Evolutionary conservation across 2,797 vertebrate genomes (phyloP).

Genomic region (Onychomys leucogaster): DNA sequence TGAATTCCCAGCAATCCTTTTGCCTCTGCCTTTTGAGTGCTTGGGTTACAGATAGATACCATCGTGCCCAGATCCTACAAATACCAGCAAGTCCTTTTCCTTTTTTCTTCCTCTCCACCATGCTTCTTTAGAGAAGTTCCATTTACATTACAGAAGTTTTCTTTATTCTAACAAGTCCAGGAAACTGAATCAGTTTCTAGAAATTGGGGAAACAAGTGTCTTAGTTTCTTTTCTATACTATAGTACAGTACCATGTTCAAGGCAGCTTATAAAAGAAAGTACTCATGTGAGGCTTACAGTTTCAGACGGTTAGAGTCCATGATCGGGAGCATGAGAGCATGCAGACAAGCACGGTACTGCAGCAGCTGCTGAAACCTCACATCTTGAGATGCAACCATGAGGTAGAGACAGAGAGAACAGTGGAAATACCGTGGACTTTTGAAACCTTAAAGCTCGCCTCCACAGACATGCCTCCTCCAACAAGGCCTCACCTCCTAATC

Average conservation of each 20-base stretch:
- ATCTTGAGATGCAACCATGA: neutral
- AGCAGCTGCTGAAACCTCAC: neutral
- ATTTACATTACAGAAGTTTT: conserved; percentile 31
- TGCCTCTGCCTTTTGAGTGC: neutral
- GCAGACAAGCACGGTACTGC: neutral
- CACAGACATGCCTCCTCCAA: neutral
- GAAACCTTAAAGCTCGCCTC: neutral
- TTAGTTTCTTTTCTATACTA: neutral
- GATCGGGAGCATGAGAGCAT: neutral
- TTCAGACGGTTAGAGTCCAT: neutral
- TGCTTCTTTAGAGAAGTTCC: neutral
- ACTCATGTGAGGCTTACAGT: neutral
- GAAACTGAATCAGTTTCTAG: conserved; percentile 9
- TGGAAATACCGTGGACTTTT: neutral
- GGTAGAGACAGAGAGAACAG: neutral
- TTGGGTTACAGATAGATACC: neutral
- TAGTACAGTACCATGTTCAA: neutral
- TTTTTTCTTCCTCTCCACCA: conserved; percentile 1
- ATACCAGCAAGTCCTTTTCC: neutral
- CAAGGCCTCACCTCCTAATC: no score
- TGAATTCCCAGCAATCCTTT: neutral
- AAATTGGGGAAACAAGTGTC: conserved; percentile 27
- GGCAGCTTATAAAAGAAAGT: neutral
- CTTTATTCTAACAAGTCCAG: conserved; percentile 17
- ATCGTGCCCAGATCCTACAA: neutral